phyloP scores from a whole-genome alignment of 35 echinoderm and acorn worm genomes.

The Stichopus chloronotus region DNA sequence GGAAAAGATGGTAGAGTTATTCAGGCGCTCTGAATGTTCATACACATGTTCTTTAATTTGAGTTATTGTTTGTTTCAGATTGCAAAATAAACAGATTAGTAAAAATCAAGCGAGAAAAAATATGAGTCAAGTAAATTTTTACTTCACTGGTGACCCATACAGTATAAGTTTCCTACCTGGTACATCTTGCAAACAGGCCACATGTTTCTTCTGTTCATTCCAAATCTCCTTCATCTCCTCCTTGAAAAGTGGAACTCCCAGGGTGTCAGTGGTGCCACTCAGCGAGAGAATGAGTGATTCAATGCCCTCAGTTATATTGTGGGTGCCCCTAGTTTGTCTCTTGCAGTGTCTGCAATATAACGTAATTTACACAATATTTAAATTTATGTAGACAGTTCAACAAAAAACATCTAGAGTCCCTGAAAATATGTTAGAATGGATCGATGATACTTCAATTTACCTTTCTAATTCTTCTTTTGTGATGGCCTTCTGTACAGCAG shows the following conservation, averaged over 20 bases:
- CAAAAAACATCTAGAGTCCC: not conserved
- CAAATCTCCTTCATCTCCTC: not conserved
- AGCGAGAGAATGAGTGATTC: not conserved
- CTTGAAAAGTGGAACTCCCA: not conserved
- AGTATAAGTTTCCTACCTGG: too few species aligned
- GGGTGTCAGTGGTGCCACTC: not conserved
- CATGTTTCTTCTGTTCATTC: not conserved
- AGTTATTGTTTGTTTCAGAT: too few species aligned
- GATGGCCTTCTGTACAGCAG: not conserved
- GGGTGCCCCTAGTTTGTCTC: not conserved
- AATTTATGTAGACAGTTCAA: not conserved
- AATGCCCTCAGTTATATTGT: not conserved
- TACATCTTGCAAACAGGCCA: not conserved
- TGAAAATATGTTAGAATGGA: not conserved
- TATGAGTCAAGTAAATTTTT: too few species aligned
- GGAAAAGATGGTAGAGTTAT: not conserved
- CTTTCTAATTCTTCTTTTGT: not conserved
- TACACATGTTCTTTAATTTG: too few species aligned
- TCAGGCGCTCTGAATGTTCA: too few species aligned
- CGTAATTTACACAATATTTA: not conserved
- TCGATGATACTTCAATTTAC: not conserved
- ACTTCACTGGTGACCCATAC: too few species aligned
- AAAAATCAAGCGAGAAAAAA: too few species aligned
- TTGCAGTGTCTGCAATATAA: not conserved
- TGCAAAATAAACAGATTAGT: too few species aligned